Conservation (phyloP, 2,113 vertebrate species). For the Delphinapterus leucas region DNA sequence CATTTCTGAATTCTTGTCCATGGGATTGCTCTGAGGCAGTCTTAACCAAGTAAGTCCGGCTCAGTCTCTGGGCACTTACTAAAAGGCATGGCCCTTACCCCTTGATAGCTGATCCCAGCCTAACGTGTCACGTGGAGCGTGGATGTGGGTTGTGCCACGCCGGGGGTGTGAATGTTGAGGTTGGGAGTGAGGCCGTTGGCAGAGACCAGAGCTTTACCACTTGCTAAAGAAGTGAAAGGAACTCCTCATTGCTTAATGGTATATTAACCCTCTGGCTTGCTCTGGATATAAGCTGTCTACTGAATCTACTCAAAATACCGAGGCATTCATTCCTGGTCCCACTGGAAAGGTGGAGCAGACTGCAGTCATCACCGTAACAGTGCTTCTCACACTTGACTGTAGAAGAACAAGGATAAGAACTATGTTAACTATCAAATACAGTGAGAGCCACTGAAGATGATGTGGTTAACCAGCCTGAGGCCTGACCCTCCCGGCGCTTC, state of each 20-base stretch:
- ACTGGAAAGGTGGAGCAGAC: neutral
- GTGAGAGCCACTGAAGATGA: neutral
- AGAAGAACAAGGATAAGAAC: neutral
- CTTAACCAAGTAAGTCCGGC: neutral
- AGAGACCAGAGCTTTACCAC: neutral
- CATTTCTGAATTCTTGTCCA: neutral
- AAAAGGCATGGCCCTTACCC: neutral
- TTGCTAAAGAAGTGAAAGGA: neutral
- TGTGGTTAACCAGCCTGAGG: neutral
- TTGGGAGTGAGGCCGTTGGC: neutral
- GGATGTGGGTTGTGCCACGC: neutral
- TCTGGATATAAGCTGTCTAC: neutral
- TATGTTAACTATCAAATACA: accelerated
- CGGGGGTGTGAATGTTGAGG: neutral
- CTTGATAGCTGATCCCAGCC: neutral
- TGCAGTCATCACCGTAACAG: neutral
- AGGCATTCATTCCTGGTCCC: too few species aligned
- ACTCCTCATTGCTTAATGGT: neutral
- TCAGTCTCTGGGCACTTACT: neutral
- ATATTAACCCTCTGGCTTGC: neutral
- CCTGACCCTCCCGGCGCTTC: neutral
- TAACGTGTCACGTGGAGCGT: neutral
- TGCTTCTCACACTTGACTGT: neutral
- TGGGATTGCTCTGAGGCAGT: neutral
- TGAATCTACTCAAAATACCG: neutral